Conservation (phyloP, 2,888 invertebrate genomes). For the Diplazon laetatorius region DNA sequence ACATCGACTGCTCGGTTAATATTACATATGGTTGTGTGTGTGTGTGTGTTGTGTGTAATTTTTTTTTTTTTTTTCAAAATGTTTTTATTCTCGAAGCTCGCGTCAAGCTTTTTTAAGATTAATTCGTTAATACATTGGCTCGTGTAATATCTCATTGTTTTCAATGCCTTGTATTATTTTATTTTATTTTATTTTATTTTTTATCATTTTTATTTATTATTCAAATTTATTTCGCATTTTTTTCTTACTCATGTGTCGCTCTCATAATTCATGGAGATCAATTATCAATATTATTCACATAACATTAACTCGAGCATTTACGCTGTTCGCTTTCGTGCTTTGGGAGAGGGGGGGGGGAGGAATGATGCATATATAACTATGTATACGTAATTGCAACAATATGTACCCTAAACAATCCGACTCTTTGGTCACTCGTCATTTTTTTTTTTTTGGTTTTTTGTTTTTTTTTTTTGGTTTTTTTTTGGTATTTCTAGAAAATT, state of each 20-base stretch:
- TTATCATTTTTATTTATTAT: conserved; percentile 23
- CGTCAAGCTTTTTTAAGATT: conserved; percentile 72
- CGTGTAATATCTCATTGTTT: conserved; percentile 49
- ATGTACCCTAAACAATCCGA: conserved; percentile 39
- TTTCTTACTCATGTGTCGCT: too few relatives aligned
- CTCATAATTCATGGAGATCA: too few relatives aligned
- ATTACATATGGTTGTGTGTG: conserved; percentile 72
- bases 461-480: background rate
- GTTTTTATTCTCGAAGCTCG: conserved; percentile 75
- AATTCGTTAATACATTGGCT: conserved; percentile 60
- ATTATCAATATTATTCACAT: too few relatives aligned
- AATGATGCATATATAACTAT: conserved; percentile 11
- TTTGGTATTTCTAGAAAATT: too few relatives aligned
- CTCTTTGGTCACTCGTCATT: conserved; percentile 19
- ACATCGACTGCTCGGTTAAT: conserved; percentile 78
- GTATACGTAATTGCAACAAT: too few relatives aligned
- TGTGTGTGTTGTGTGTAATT: too few relatives aligned
- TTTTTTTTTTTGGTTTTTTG: background rate
- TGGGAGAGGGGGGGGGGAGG: too few relatives aligned
- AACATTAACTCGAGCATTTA: conserved; percentile 57
- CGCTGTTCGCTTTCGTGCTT: conserved; percentile 47
- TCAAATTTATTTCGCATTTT: conserved; percentile 57
- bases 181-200: conserved; percentile 18
- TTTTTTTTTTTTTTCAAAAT: conserved; percentile 64
- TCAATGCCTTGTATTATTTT: conserved; percentile 16